Conservation (phyloP, 2,888 invertebrate species). For the Drosophila austrosaltans region DNA sequence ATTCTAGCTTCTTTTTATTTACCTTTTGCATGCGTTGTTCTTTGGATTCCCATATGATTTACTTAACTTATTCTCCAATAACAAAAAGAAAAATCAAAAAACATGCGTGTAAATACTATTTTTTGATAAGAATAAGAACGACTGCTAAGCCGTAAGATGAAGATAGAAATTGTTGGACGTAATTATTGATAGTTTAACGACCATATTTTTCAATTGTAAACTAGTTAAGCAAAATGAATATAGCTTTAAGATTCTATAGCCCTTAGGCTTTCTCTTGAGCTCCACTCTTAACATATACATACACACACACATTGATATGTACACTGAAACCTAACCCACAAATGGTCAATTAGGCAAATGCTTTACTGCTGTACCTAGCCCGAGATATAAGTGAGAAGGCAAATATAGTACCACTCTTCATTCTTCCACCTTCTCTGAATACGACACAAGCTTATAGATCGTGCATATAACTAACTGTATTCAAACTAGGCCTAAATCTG, state of each 20-base stretch:
- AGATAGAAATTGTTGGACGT: conserved; percentile 75
- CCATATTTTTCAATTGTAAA: conserved; percentile 50
- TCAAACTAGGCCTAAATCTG: conserved; percentile 5
- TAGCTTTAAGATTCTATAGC: conserved; percentile 68
- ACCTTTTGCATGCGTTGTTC: conserved; percentile 32
- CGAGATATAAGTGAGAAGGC: conserved; percentile 64
- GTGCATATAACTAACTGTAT: conserved; percentile 48
- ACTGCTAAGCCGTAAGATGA: conserved; percentile 55
- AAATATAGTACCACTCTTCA: conserved; percentile 35
- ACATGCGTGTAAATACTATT: conserved; percentile 41
- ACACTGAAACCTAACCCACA: not conserved
- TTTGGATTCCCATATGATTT: conserved; percentile 36
- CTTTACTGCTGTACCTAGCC: conserved; percentile 68
- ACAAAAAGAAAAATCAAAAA: conserved; percentile 32
- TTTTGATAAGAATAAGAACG: conserved; percentile 21
- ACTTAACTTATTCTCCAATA: conserved; percentile 5
- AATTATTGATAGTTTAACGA: conserved; percentile 51
- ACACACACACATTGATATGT: conserved; percentile 34
- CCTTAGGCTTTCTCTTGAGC: conserved; percentile 54
- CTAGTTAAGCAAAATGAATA: conserved; percentile 68
- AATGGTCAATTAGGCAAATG: conserved; percentile 69
- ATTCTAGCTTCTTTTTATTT: not conserved
- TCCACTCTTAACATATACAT: conserved; percentile 30
- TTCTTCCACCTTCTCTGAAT: conserved; percentile 6
- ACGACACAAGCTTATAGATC: conserved; percentile 24